Conservation (phyloP, 2,797 vertebrate genomes). For the Malurus splendens region DNA sequence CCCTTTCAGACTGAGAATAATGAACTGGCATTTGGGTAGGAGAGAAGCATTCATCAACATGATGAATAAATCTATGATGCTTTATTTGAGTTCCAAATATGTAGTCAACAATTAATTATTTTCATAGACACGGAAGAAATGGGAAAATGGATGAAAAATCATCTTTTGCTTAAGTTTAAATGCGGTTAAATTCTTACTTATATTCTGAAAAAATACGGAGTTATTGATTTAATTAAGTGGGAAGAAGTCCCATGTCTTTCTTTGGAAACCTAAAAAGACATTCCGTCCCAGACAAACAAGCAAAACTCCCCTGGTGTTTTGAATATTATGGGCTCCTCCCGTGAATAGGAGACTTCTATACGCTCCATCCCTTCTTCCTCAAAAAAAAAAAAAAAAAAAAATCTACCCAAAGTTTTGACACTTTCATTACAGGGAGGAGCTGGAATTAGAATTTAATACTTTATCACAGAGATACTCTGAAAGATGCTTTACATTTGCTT, state of each 20-base stretch:
- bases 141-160: not conserved
- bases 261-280: not conserved
- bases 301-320: rapidly evolving
- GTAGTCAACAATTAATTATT: not conserved
- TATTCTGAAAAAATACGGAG: not conserved
- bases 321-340: not conserved
- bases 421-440: not conserved
- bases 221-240: not conserved
- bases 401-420: not conserved
- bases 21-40: not conserved
- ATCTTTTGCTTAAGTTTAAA: not conserved
- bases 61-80: not conserved
- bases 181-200: not conserved
- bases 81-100: not conserved
- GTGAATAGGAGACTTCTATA: not conserved
- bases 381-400: no score
- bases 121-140: not conserved
- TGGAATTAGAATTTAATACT: not conserved
- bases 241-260: not conserved
- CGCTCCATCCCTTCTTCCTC: not conserved
- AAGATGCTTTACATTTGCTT: not conserved
- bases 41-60: not conserved
- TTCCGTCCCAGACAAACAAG: not conserved
- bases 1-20: not conserved
- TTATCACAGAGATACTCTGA: not conserved